Conservation (phyloP, 2,888 invertebrate genomes). For the Trissolcus brochymenae region DNA sequence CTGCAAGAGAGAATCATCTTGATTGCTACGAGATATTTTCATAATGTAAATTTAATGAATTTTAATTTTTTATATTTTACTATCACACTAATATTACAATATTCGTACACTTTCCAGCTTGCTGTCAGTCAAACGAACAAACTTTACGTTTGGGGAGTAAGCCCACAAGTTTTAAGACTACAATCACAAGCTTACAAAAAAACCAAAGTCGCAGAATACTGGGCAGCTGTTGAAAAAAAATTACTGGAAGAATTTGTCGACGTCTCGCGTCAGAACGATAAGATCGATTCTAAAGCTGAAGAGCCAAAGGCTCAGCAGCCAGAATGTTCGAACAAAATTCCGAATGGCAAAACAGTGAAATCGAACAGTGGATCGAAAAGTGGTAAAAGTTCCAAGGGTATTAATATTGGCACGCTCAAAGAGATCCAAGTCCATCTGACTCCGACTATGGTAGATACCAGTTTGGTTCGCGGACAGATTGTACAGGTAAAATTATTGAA, state of each 20-base stretch:
- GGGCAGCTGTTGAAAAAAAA: slow-evolving; percentile 74
- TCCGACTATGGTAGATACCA: slow-evolving; percentile 81
- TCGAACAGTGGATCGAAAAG: slow-evolving; percentile 24
- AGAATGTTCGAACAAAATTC: slow-evolving; percentile 21
- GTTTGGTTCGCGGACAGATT: slow-evolving; percentile 81
- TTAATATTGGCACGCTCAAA: slow-evolving; percentile 63
- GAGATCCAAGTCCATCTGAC: slow-evolving; percentile 78
- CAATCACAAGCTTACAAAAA: slow-evolving; percentile 82
- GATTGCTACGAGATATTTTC: slow-evolving; percentile 85
- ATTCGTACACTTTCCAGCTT: slow-evolving; percentile 19
- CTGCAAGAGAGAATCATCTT: slow-evolving; percentile 78
- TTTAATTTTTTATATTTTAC: neutral
- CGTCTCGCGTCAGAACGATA: slow-evolving; percentile 35
- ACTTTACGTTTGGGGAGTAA: slow-evolving; percentile 86
- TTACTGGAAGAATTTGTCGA: slow-evolving; percentile 37
- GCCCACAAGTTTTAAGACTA: slow-evolving; percentile 84
- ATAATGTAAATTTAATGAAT: slow-evolving; percentile 79
- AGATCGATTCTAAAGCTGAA: slow-evolving; percentile 28
- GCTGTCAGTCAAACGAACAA: slow-evolving; percentile 75
- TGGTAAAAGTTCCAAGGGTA: slow-evolving; percentile 54
- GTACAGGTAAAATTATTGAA: slow-evolving; percentile 78
- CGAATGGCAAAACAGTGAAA: slow-evolving; percentile 28
- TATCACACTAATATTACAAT: neutral
- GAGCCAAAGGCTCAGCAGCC: slow-evolving; percentile 7
- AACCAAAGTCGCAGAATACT: slow-evolving; percentile 78